Evolutionary conservation across 2,113 vertebrate genomes (phyloP).

Genomic region (Saimiri boliviensis): DNA sequence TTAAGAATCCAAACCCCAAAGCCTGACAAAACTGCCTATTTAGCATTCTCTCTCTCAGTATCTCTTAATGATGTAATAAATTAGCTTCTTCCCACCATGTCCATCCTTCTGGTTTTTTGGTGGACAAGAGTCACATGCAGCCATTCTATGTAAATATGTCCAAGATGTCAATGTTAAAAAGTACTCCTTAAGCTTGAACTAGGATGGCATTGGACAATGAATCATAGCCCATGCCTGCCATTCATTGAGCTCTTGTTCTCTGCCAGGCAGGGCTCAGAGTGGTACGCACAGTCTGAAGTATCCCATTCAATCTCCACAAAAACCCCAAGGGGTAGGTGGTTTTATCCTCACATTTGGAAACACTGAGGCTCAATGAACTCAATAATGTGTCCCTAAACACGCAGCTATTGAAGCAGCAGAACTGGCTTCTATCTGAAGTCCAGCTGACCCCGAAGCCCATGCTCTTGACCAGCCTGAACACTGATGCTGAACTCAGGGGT

Average conservation of each 20-base stretch:
- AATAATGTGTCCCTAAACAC: background rate
- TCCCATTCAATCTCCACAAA: background rate
- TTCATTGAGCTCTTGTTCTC: background rate
- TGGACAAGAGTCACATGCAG: background rate
- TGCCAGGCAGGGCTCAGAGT: background rate
- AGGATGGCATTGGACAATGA: background rate
- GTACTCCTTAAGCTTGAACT: background rate
- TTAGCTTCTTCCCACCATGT: conserved; percentile 8
- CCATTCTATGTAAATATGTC: background rate
- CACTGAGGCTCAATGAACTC: background rate
- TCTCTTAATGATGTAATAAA: conserved; percentile 3
- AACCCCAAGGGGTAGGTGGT: background rate
- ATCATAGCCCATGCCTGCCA: background rate
- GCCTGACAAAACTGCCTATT: background rate
- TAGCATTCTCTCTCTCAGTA: background rate
- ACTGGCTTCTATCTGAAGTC: background rate
- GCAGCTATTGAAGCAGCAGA: background rate
- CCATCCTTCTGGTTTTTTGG: background rate
- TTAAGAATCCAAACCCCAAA: background rate
- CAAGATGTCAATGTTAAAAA: background rate
- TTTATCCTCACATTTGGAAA: background rate
- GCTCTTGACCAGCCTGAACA: background rate
- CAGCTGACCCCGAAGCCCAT: background rate
- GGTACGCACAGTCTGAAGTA: too few relatives aligned
- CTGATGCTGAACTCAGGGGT: background rate